Evolutionary conservation across 2,888 invertebrate species (phyloP).

Genomic region (Brachypalpus laphriformis): DNA sequence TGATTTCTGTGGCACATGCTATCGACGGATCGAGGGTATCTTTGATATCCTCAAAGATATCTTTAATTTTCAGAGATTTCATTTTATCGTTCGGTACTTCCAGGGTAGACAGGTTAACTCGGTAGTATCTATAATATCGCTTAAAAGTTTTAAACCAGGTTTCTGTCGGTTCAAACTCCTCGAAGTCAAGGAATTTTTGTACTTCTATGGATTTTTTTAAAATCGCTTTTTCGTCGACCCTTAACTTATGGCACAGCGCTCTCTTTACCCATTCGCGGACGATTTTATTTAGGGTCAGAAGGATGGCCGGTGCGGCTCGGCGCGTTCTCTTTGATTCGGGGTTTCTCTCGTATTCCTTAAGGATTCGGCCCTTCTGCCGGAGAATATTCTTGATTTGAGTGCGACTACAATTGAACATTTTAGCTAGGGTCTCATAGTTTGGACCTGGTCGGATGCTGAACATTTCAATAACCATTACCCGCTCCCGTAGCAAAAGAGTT

Average conservation of each 20-base stretch:
- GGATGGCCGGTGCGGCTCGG: conserved; percentile 50
- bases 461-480: conserved; percentile 64
- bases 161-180: conserved; percentile 61
- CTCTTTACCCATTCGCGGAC: conserved; percentile 66
- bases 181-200: conserved; percentile 63
- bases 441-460: conserved; percentile 59
- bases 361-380: conserved; percentile 59
- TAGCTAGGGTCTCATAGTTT: conserved; percentile 63
- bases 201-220: conserved; percentile 34
- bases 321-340: conserved; percentile 65
- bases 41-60: too few species aligned
- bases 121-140: conserved; percentile 63
- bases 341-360: conserved; percentile 58
- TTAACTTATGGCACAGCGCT: too few species aligned
- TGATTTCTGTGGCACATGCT: conserved; percentile 29
- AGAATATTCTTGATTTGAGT: conserved; percentile 69
- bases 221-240: conserved; percentile 34
- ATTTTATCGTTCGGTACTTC: conserved; percentile 18
- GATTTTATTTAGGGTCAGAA: conserved; percentile 45
- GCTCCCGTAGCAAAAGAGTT: conserved; percentile 55
- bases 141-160: conserved; percentile 60
- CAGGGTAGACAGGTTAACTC: conserved; percentile 38
- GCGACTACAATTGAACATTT: conserved; percentile 66
- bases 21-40: too few species aligned
- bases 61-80: too few species aligned